Percentiles rank a stretch among this genome's conserved stretches.
These are phyloP conservation scores for Geococcyx californianus DNA, from an alignment of 2,113 vertebrate genomes.

Conservation along the genomic window DNA sequence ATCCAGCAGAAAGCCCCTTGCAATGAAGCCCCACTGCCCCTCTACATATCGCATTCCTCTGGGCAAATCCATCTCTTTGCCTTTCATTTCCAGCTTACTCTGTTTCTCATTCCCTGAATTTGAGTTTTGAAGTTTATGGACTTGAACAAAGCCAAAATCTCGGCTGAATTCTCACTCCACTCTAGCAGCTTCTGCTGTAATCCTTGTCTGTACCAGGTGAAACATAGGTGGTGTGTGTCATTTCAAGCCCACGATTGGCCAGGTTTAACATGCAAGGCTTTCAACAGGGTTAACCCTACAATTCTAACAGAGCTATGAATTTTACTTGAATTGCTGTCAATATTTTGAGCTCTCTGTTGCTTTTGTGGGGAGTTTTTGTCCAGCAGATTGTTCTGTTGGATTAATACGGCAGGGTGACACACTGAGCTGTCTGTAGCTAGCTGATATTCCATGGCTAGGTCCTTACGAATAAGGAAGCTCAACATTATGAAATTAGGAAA, in stretches of 20 bases:
- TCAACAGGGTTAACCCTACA: neutral
- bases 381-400: neutral
- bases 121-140: neutral
- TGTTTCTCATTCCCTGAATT: neutral
- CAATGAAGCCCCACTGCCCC: neutral
- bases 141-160: conserved; percentile 14
- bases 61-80: neutral
- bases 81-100: neutral
- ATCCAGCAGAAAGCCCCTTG: neutral
- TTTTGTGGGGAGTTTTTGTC: neutral
- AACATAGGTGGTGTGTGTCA: neutral
- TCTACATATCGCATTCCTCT: neutral
- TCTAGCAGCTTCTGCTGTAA: neutral
- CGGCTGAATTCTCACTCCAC: neutral
- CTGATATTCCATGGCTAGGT: neutral
- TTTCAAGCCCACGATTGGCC: neutral
- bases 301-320: neutral
- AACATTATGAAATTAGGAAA: neutral
- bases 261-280: neutral
- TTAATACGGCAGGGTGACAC: neutral
- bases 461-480: neutral
- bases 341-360: neutral
- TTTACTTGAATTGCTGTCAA: neutral
- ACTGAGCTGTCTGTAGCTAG: neutral
- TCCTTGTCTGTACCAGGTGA: neutral